Evolutionary conservation across 2,888 invertebrate genomes (phyloP), one percentile per base, ranked within the genome.

Genomic region (Mythimna pallens): DNA sequence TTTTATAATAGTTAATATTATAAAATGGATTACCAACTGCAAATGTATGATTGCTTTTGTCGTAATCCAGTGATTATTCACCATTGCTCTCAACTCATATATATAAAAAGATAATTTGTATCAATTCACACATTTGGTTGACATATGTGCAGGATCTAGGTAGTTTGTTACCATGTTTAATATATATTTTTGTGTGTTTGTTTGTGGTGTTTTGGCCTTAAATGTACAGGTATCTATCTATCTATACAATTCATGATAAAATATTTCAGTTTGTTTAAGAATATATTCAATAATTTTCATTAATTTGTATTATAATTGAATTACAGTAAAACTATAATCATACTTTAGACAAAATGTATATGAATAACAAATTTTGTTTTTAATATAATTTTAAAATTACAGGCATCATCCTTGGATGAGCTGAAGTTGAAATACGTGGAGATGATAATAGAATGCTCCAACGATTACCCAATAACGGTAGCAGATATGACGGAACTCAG

Each of bases 61-160:
- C 54, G 70, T 68, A 70, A 69, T 58, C 47, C 66, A 72, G 57
- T 81, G 67, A 62, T 71, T 87, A 67, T 70, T 72, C 64, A 83
- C 72, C 71, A 81, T 77, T 71, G 72, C 59, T 40, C 79, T 85
- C 86, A 86, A 81, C 76, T 71, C 76, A 64, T 89, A 88, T 91
- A 90, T 87, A 61, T 61, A 61, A 90, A 82, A 78, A 80, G 68
- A 74, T 86, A 85, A 86, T 88, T 86, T 86, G 77, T 77, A 71
- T 73, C 64, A 86, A 81, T 92, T 92, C 87, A 89, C 92, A 91
- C 93, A 93, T 93, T 93, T 88, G 81, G 79, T 80, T 72, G 62
- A 59, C 73, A 47, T 55, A 43, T 76, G 55, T 72, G 40, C 25
- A 65, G 58, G 63, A 65, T 78, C 59, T 52, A 62, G 12, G 43